Percentiles rank a stretch among this genome's conserved stretches.
Evolutionary conservation across 2,888 invertebrate genomes (phyloP).

Genomic region (Parochlus steinenii): DNA sequence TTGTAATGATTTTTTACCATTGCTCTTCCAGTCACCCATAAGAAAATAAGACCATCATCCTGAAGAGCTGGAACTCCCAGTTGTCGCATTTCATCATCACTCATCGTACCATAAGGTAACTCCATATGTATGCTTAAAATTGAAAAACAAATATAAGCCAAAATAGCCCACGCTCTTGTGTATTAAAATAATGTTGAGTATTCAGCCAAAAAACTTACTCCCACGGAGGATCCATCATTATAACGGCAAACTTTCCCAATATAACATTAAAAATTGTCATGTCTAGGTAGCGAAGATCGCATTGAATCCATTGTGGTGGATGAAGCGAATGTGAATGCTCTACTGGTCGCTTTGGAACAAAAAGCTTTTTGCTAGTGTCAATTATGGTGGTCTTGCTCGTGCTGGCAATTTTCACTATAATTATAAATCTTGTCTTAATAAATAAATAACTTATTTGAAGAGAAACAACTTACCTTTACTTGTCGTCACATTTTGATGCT

Average conservation of each 20-base stretch:
- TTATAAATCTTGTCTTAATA: too few relatives aligned
- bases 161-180: background rate
- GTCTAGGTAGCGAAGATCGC: slow-evolving; percentile 42
- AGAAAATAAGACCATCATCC: slow-evolving; percentile 89
- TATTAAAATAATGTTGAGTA: background rate
- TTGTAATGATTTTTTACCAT: slow-evolving; percentile 20
- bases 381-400: slow-evolving; percentile 21
- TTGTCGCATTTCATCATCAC: slow-evolving; percentile 95
- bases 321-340: slow-evolving; percentile 47
- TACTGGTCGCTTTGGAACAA: slow-evolving; percentile 21
- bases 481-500: too few relatives aligned
- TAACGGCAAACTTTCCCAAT: slow-evolving; percentile 90
- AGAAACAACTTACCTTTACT: too few relatives aligned
- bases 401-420: too few relatives aligned
- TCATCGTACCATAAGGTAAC: slow-evolving; percentile 95
- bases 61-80: slow-evolving; percentile 86
- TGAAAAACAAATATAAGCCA: too few relatives aligned
- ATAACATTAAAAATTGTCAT: too few relatives aligned
- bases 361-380: background rate
- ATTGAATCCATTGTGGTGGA: slow-evolving; percentile 93
- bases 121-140: slow-evolving; percentile 99
- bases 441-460: too few relatives aligned
- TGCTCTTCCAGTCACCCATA: slow-evolving; percentile 90
- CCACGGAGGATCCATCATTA: slow-evolving; percentile 99
- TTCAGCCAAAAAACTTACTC: too few relatives aligned